phyloP scores from a whole-genome alignment of 2,797 vertebrate species.

The Poecilia picta region DNA sequence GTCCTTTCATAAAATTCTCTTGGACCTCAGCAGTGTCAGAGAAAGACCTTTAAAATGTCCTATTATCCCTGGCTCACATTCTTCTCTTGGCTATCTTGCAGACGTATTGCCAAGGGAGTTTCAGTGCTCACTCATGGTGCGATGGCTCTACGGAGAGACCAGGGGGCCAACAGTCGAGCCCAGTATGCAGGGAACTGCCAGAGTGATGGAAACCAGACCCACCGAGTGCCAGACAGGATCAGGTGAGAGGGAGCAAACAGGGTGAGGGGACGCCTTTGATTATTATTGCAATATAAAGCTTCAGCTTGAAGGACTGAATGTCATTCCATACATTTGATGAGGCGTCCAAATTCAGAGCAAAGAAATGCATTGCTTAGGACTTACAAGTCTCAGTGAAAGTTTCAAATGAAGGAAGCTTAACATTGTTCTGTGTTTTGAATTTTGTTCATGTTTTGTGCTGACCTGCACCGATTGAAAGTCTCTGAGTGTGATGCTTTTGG shows the following conservation, averaged over 20 bases:
- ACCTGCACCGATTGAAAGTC: background rate
- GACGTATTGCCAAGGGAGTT: conserved; percentile 89
- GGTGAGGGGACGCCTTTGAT: background rate
- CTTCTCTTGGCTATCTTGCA: conserved; percentile 50
- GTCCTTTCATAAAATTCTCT: background rate
- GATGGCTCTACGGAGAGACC: conserved; percentile 88
- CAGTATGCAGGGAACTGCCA: conserved; percentile 90
- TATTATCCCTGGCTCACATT: conserved; percentile 23
- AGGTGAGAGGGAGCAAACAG: conserved; percentile 58
- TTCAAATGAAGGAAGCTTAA: background rate
- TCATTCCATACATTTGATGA: conserved; percentile 19
- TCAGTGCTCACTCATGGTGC: conserved; percentile 92
- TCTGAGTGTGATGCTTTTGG: background rate
- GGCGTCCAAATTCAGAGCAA: conserved; percentile 15
- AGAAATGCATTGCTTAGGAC: conserved; percentile 32
- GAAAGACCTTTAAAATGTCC: conserved; percentile 21
- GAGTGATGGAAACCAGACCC: conserved; percentile 86
- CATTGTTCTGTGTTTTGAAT: background rate
- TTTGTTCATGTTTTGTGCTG: background rate
- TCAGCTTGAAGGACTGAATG: conserved; percentile 29
- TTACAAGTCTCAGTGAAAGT: background rate
- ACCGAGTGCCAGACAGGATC: conserved; percentile 77
- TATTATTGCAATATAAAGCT: background rate
- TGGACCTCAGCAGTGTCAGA: conserved; percentile 11
- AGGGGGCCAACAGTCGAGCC: conserved; percentile 80